Conservation (phyloP, 2,797 vertebrate genomes). For the Macrochelys suwanniensis region DNA sequence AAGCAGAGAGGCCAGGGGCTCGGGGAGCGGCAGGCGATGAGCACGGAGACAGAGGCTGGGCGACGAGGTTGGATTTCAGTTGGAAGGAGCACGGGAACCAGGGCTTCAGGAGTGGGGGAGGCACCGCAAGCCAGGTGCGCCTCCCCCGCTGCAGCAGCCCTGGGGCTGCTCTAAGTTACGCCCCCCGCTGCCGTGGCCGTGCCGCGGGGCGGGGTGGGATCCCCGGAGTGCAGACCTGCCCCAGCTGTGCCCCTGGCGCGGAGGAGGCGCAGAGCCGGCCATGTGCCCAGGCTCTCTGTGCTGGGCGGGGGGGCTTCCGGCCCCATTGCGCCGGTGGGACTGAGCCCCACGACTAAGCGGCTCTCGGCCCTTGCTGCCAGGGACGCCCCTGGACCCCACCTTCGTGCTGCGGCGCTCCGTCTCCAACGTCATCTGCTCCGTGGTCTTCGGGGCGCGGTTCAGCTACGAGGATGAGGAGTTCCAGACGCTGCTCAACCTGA, state of each 20-base stretch:
- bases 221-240: too few species aligned
- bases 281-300: not conserved
- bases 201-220: too few species aligned
- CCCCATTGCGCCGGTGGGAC: fast-evolving
- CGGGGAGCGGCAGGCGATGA: too few species aligned
- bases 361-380: not conserved
- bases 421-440: constrained; percentile 68
- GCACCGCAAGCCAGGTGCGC: too few species aligned
- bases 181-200: not conserved
- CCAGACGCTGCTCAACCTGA: constrained; percentile 40
- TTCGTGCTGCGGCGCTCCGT: constrained; percentile 68
- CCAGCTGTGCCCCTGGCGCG: too few species aligned
- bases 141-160: not conserved
- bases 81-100: too few species aligned
- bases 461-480: constrained; percentile 59
- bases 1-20: too few species aligned
- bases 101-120: too few species aligned
- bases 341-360: not conserved
- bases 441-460: constrained; percentile 62
- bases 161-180: not conserved
- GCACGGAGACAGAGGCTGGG: too few species aligned
- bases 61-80: too few species aligned
- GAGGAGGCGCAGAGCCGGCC: not conserved
- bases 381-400: constrained; percentile 65
- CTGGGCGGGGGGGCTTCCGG: not conserved